phyloP scores from a whole-genome alignment of 2,113 vertebrate species.

The Castor canadensis region DNA sequence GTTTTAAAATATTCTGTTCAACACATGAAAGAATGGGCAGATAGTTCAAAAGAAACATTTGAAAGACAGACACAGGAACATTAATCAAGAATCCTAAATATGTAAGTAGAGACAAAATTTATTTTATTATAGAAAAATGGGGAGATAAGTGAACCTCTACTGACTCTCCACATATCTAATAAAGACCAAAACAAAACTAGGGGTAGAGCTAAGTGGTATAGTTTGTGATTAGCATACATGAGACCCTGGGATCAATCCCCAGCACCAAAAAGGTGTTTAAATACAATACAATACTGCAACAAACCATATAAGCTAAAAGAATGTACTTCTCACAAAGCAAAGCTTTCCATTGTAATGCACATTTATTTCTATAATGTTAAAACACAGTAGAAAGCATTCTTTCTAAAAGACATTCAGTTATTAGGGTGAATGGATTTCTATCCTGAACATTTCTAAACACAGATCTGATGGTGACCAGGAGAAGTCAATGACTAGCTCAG shows the following conservation, averaged over 20 bases:
- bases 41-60: not conserved
- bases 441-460: not conserved
- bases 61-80: not conserved
- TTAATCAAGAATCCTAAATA: not conserved
- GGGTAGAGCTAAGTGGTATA: not conserved
- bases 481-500: not conserved
- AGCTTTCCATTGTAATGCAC: fast-evolving
- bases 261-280: not conserved
- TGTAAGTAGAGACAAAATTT: not conserved
- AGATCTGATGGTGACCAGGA: not conserved
- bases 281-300: not conserved
- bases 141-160: not conserved
- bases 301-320: not conserved
- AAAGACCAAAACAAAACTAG: not conserved
- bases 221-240: no score
- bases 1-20: not conserved
- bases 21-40: not conserved
- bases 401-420: not conserved
- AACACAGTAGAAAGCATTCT: not conserved
- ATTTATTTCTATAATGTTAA: not conserved
- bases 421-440: not conserved
- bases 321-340: not conserved
- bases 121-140: not conserved
- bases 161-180: not conserved
- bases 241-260: not conserved